phyloP scores from a whole-genome alignment of 2,113 vertebrate species.

The Todiramphus chloris region DNA sequence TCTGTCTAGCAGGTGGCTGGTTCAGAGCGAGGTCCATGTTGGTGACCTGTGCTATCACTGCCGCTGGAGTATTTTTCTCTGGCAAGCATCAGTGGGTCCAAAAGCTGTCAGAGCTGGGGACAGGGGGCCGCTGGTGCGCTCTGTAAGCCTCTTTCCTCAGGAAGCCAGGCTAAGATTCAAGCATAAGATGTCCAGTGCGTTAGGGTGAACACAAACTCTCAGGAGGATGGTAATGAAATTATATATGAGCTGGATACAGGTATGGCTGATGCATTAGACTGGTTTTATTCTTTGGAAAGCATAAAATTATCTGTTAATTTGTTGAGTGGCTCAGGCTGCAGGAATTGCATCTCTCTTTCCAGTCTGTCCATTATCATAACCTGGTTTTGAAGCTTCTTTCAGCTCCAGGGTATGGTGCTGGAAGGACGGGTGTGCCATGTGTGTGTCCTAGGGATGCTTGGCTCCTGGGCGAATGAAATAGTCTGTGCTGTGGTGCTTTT shows the following conservation, averaged over 20 bases:
- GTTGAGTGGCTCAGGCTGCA: neutral
- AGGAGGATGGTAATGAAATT: conserved; percentile 18
- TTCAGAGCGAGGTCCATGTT: neutral
- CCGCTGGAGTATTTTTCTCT: neutral
- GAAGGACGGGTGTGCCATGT: neutral
- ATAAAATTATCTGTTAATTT: neutral
- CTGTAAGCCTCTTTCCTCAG: neutral
- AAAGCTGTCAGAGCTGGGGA: fast-evolving
- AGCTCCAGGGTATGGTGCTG: neutral
- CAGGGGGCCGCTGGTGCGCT: fast-evolving
- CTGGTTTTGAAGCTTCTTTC: neutral
- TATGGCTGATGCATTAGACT: fast-evolving
- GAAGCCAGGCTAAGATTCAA: neutral
- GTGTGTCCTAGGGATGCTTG: fast-evolving
- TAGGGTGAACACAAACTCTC: neutral
- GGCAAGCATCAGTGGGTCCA: neutral
- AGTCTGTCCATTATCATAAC: neutral
- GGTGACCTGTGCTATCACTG: neutral
- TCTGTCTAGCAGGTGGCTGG: neutral
- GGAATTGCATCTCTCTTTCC: neutral
- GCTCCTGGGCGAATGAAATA: fast-evolving
- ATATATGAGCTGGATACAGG: neutral
- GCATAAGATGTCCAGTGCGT: neutral
- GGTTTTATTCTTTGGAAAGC: neutral
- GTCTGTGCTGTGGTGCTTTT: neutral